These are phyloP conservation scores for Drosophila arizonae DNA, from an alignment of 1,140 invertebrate genomes.

Conservation along the genomic window DNA sequence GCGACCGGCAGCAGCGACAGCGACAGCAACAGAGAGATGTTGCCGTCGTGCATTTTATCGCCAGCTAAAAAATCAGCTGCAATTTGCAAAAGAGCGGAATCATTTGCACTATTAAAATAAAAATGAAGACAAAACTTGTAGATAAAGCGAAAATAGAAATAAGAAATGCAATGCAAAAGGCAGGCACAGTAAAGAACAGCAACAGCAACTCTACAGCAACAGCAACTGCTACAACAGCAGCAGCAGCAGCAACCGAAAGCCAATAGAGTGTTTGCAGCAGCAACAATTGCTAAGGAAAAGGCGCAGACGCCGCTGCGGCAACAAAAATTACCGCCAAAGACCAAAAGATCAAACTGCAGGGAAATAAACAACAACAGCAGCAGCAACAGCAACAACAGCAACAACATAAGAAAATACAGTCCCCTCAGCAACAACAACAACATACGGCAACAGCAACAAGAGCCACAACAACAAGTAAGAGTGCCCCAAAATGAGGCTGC, in stretches of 20 bases:
- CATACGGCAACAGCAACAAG: conserved; percentile 17
- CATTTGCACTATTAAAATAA: conserved; percentile 78
- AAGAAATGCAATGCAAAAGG: conserved; percentile 44
- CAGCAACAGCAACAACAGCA: conserved; percentile 35
- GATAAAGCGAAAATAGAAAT: conserved; percentile 69
- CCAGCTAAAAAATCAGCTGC: conserved; percentile 44
- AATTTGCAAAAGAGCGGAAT: conserved; percentile 57
- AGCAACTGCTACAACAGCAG: conserved; percentile 28
- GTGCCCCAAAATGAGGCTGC: not conserved
- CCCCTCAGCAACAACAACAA: conserved; percentile 15
- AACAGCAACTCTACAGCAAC: conserved; percentile 14
- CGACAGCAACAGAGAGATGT: not conserved
- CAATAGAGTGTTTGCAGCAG: conserved; percentile 57
- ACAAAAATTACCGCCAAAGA: conserved; percentile 80
- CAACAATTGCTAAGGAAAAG: conserved; percentile 57
- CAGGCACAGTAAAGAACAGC: conserved; percentile 21
- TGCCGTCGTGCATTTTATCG: conserved; percentile 44
- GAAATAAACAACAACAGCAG: conserved; percentile 73
- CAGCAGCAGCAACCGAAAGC: conserved; percentile 49
- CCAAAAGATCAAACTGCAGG: conserved; percentile 76
- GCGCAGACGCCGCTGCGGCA: conserved; percentile 50
- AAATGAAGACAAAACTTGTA: conserved; percentile 79
- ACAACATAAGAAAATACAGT: conserved; percentile 44
- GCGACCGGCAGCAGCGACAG: not conserved
- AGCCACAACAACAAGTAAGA: conserved; percentile 16